These are phyloP conservation scores for Oplegnathus fasciatus DNA, from an alignment of 2,113 vertebrate species.

Conservation along the genomic window DNA sequence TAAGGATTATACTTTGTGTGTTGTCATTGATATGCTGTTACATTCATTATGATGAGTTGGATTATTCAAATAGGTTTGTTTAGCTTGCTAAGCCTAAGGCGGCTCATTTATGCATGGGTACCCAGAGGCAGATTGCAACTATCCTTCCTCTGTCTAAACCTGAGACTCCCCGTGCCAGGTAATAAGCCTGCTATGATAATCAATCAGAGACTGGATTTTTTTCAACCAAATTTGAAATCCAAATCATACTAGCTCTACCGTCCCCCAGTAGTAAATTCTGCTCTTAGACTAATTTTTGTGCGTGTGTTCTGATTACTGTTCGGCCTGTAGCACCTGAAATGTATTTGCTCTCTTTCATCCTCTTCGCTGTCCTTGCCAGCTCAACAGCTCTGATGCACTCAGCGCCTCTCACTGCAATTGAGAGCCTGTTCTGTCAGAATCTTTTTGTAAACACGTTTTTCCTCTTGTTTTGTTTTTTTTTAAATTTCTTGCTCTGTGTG, in stretches of 20 bases:
- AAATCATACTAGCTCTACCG: conserved; percentile 40
- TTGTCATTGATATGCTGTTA: conserved; percentile 55
- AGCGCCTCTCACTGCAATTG: conserved; percentile 30
- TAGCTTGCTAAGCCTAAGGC: conserved; percentile 67
- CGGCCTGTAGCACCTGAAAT: conserved; percentile 45
- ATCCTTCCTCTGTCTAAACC: conserved; percentile 62
- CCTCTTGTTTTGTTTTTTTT: neutral
- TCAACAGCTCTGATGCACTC: conserved; percentile 50
- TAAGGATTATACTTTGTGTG: conserved; percentile 34
- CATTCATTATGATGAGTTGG: conserved; percentile 65
- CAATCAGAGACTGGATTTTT: conserved; percentile 52
- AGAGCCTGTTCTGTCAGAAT: conserved; percentile 29
- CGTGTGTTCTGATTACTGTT: conserved; percentile 32
- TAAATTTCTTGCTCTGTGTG: neutral
- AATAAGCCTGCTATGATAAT: conserved; percentile 71
- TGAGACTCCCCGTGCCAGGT: conserved; percentile 41
- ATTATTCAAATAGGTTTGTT: conserved; percentile 78
- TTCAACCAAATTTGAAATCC: conserved; percentile 37
- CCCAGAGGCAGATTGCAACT: conserved; percentile 66
- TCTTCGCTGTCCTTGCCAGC: conserved; percentile 46
- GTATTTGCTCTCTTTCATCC: conserved; percentile 49
- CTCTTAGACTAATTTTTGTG: conserved; percentile 10
- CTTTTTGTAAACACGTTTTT: conserved; percentile 33
- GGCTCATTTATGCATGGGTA: conserved; percentile 69
- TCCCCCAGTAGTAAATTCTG: neutral